Percentiles rank a stretch among this genome's conserved stretches.
Evolutionary conservation across 2,888 invertebrate species (phyloP).

Genomic region (Stenchaetothrips biformis): DNA sequence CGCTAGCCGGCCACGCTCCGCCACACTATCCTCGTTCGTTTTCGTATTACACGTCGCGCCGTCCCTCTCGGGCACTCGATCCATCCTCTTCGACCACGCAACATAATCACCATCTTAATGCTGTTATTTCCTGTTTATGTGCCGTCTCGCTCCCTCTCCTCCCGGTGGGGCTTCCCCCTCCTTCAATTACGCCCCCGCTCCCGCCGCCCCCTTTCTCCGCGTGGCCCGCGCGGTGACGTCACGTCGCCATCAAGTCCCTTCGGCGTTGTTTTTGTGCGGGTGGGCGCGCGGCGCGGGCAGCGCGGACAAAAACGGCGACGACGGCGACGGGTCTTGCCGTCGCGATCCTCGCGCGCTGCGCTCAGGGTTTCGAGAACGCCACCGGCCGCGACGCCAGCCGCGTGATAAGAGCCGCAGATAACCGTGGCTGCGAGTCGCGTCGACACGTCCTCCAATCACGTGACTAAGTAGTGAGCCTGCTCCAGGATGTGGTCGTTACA

Average conservation of each 20-base stretch:
- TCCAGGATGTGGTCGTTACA: conserved; percentile 4
- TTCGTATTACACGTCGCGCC: neutral
- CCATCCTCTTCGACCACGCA: conserved; percentile 22
- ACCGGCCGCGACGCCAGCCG: too few species aligned
- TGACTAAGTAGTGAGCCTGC: too few species aligned
- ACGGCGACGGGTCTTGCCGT: too few species aligned
- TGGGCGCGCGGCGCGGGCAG: too few species aligned
- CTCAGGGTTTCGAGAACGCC: too few species aligned
- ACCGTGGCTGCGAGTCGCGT: too few species aligned
- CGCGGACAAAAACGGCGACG: too few species aligned
- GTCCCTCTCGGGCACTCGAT: neutral
- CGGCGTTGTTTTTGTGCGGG: too few species aligned
- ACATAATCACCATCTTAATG: conserved; percentile 25
- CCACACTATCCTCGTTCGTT: neutral
- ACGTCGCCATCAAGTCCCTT: neutral
- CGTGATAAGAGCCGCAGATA: too few species aligned
- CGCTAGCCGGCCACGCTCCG: neutral
- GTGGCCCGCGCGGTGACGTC: neutral
- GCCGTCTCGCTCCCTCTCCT: neutral
- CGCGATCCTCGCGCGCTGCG: too few species aligned
- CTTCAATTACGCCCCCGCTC: neutral
- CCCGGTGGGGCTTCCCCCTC: neutral
- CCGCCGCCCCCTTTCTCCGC: neutral
- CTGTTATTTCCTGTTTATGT: conserved; percentile 23
- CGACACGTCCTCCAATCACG: too few species aligned